Evolutionary conservation across 2,113 vertebrate species (phyloP).

Genomic region (Odobenus rosmarus): DNA sequence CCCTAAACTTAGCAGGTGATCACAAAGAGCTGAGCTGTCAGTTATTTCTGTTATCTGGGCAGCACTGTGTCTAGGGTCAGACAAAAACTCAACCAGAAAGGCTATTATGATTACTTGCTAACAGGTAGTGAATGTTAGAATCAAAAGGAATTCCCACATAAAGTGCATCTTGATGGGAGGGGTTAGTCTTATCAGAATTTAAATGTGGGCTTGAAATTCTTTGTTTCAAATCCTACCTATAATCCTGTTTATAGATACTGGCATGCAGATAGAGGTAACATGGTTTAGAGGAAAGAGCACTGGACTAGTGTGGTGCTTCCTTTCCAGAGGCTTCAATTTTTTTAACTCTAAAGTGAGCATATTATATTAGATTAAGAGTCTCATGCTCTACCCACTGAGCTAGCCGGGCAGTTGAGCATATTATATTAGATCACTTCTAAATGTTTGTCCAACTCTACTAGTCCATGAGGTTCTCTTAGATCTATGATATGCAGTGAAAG

Average conservation of each 20-base stretch:
- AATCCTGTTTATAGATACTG: background rate
- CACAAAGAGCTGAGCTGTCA: background rate
- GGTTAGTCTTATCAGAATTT: background rate
- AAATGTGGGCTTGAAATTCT: background rate
- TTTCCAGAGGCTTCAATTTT: background rate
- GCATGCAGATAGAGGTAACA: background rate
- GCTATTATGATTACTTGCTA: background rate
- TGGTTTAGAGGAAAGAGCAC: background rate
- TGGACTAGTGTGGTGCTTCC: background rate
- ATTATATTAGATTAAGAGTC: background rate
- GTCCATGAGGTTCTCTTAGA: background rate
- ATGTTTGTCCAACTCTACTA: background rate
- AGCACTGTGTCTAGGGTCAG: background rate
- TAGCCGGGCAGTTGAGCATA: background rate
- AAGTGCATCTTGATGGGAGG: background rate
- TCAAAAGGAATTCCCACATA: background rate
- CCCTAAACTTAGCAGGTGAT: background rate
- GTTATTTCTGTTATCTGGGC: background rate
- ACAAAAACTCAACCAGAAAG: background rate
- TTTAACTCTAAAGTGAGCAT: background rate
- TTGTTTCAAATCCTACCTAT: background rate
- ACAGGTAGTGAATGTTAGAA: background rate
- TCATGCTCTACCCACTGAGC: too few species aligned
- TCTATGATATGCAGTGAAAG: background rate
- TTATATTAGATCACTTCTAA: background rate